Base-by-base conservation (phyloP, 2,113 vertebrate species). In the Oryzias javanicus region DNA sequence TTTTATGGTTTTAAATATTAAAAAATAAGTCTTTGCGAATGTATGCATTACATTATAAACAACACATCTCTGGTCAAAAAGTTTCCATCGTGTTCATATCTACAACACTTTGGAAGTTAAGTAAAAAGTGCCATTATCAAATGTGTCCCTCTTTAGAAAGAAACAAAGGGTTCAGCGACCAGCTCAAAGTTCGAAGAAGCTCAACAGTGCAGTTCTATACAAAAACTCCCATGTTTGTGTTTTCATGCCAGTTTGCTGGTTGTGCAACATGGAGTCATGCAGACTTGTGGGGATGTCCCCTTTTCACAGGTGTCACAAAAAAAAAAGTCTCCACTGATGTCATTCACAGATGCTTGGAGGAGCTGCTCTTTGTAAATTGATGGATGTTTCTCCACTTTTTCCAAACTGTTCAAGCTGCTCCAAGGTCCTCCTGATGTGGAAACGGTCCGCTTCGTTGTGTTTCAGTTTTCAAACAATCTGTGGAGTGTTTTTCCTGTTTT, bases 31-130 rank as follows among this genome's bases (percentile, higher is more conserved):
- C 93, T 94, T 93, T 95, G 93, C 93, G 94, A 91, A 94, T 92
- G 93, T 93, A 90, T 88, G 93, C 92, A 92, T 94, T 94, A 95
- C 94, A 96, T 91, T 94, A 94, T 94, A 94, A 94, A 96, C 92
- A 90, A 94, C 92, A 93, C 87, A 86, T 86, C 56, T 63, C 61
- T 72, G 66, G 64, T 89, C 91, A 86, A 85, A 89, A 77, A 76
- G 67, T 72, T 74, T 87, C 89, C 88, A 86, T 85, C 79, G 92
- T 93, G 82, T 88, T 88, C 47, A 40, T 80, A 85, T 84, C 67
- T 75, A 92, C 92, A 95, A 92, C 93, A 88, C 88, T 86, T 77
- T 16, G 70, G 92, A 92, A 86, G 17, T 67, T 90, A 91, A 80
- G 68, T 50, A 62, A 80, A 90, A 90, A 90, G 89, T 89, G 89